A percentile compares a stretch with the other conserved stretches of the same genome.
Evolutionary conservation across 2,113 vertebrate genomes (phyloP).

Genomic region (Sterrhoptilus dennistouni): DNA sequence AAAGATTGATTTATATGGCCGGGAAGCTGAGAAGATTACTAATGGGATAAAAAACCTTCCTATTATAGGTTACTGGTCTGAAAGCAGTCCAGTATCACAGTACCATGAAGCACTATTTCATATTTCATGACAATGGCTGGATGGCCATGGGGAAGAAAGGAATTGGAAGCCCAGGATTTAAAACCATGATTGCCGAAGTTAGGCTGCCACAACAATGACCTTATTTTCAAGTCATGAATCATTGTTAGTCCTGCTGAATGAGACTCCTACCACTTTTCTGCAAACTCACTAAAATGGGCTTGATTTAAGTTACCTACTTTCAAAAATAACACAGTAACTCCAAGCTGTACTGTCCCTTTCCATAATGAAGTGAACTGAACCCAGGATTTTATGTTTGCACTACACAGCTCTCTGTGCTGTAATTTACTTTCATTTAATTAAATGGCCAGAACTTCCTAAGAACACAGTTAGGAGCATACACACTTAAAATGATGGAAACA

Average conservation of each 20-base stretch:
- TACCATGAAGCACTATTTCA: neutral
- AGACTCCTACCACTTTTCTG: neutral
- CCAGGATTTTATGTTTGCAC: neutral
- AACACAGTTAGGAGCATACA: neutral
- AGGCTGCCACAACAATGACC: neutral
- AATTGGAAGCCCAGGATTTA: neutral
- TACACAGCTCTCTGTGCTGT: neutral
- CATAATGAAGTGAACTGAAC: neutral
- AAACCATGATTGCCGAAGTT: neutral
- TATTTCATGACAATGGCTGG: neutral
- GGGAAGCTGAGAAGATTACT: neutral
- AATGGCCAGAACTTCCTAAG: neutral
- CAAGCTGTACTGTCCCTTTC: neutral
- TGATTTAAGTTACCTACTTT: neutral
- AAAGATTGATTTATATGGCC: neutral
- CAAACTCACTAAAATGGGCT: neutral
- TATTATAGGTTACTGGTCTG: neutral
- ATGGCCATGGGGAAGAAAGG: neutral
- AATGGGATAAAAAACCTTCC: neutral
- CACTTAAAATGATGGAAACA: neutral
- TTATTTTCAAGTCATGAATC: neutral
- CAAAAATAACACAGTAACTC: neutral
- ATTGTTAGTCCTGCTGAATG: neutral
- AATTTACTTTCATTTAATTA: slow-evolving; percentile 6
- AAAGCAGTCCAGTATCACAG: neutral